Base-by-base conservation (phyloP, 2,113 vertebrate species). In the Elgaria multicarinata region DNA sequence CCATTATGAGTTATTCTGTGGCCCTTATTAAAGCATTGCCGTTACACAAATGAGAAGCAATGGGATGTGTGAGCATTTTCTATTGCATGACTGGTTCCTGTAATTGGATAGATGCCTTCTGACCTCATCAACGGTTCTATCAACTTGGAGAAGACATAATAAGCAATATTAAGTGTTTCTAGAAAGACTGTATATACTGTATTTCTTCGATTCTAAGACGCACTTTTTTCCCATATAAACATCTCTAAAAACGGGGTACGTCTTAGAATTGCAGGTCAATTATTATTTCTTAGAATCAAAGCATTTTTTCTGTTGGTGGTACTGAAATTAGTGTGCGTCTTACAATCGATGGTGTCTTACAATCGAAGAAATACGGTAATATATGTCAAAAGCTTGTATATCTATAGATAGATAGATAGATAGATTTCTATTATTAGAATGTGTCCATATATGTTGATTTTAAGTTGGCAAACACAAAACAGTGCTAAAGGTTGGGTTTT, bases 131-230 rank as follows among this genome's bases (percentile, higher is more conserved):
- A 31, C 22, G 81, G 31, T 67, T 24, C 3, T 53, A 44, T 92
- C 58, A 76, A 78, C 75, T 72, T 87, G 16, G 28, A 92, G 36
- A 24, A 90, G 69, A 86, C 3, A 90, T 85, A 78, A 53, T 31
- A 83, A 67, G 24, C 62, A 66, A 67, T 18, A 67, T 66, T 66
- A 12, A 31, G 36, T 14, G 13, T 66, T 4, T 66, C 22, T 83
- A 28, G 3, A 6, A 14, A 66, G n/a, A 28, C 36, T 83, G 55
- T 58, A 18, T 58, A 42, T 42, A 77, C n/a, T n/a, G n/a, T n/a
- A n/a, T n/a, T n/a, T n/a, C n/a, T n/a, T n/a, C n/a, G n/a, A n/a
- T n/a, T n/a, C n/a, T n/a, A n/a, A n/a, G n/a, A n/a, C n/a, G n/a
- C n/a, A n/a, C n/a, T n/a, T n/a, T n/a, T n/a, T n/a, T n/a, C n/a